Percentiles rank a stretch among this genome's conserved stretches.
Evolutionary conservation across 2,888 invertebrate genomes (phyloP).

Genomic region (Cosmia trapezina): DNA sequence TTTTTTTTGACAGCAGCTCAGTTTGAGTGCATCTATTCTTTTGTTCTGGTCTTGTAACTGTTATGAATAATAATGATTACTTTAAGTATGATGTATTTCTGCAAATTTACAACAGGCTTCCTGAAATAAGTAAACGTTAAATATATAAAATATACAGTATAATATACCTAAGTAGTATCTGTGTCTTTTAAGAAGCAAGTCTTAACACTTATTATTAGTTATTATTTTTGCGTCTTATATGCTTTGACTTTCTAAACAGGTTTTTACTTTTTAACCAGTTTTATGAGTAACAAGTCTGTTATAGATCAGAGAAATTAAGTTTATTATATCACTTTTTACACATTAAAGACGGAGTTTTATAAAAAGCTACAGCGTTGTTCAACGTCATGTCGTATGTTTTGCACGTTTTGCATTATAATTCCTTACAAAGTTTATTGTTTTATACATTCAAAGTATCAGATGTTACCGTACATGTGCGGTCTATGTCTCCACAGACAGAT

Average conservation of each 20-base stretch:
- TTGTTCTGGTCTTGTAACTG: conserved; percentile 16
- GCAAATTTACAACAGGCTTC: conserved; percentile 4
- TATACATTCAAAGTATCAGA: conserved; percentile 42
- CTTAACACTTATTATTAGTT: conserved; percentile 2
- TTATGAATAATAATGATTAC: conserved; percentile 25
- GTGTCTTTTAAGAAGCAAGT: background rate
- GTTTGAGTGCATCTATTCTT: conserved; percentile 22
- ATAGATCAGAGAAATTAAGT: background rate
- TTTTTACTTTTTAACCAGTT: conserved; percentile 1
- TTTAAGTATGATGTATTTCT: conserved; percentile 25
- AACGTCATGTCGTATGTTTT: background rate
- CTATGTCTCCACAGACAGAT: conserved; percentile 54
- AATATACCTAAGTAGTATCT: too few species aligned
- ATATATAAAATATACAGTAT: conserved; percentile 11
- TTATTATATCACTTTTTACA: background rate
- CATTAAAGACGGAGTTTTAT: background rate
- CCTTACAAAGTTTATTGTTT: conserved; percentile 1
- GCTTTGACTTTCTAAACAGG: conserved; percentile 21
- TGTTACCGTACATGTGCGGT: conserved; percentile 47
- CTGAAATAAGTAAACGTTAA: background rate
- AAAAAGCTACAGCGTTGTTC: background rate
- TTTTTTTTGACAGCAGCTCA: conserved; percentile 8
- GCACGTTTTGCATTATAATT: background rate
- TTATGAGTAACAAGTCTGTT: background rate
- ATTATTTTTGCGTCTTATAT: background rate